Conservation (phyloP, 2,113 vertebrate species). For the Coryphaenoides rupestris region DNA sequence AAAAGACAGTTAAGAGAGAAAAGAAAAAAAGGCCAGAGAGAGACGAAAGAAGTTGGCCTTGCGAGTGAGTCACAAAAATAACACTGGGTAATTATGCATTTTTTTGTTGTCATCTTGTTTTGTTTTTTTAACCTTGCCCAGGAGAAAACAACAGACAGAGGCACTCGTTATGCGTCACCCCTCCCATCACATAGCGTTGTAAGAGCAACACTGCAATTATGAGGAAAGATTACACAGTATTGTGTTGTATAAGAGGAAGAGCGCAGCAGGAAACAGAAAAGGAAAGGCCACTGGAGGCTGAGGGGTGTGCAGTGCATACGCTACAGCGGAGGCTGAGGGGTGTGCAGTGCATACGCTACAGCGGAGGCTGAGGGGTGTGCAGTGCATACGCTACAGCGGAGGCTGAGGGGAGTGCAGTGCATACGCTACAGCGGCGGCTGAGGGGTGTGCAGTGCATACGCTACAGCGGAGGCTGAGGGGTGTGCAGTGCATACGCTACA, state of each 20-base stretch:
- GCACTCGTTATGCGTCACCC: not conserved
- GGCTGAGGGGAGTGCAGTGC: slow-evolving; percentile 8
- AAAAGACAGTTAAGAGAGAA: too few species aligned
- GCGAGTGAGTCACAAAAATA: slow-evolving; percentile 9
- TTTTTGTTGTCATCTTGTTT: not conserved
- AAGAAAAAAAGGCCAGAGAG: slow-evolving; percentile 4
- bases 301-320: slow-evolving; percentile 24
- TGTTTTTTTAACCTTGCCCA: slow-evolving; percentile 21
- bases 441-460: slow-evolving; percentile 31
- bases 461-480: too few species aligned
- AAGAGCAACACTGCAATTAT: slow-evolving; percentile 30
- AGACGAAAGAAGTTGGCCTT: too few species aligned
- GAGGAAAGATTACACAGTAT: slow-evolving; percentile 28
- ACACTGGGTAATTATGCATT: slow-evolving; percentile 40
- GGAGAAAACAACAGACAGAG: slow-evolving; percentile 22
- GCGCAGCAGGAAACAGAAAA: slow-evolving; percentile 5
- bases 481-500: slow-evolving; percentile 33
- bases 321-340: slow-evolving; percentile 6
- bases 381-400: slow-evolving; percentile 31
- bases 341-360: slow-evolving; percentile 33
- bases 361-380: not conserved
- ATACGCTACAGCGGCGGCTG: slow-evolving; percentile 38
- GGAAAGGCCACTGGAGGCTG: too few species aligned
- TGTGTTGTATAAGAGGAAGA: slow-evolving; percentile 15
- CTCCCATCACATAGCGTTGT: slow-evolving; percentile 8